These are phyloP conservation scores for Dicranocentrus wangi DNA, from an alignment of 2,888 invertebrate species.

Conservation along the genomic window DNA sequence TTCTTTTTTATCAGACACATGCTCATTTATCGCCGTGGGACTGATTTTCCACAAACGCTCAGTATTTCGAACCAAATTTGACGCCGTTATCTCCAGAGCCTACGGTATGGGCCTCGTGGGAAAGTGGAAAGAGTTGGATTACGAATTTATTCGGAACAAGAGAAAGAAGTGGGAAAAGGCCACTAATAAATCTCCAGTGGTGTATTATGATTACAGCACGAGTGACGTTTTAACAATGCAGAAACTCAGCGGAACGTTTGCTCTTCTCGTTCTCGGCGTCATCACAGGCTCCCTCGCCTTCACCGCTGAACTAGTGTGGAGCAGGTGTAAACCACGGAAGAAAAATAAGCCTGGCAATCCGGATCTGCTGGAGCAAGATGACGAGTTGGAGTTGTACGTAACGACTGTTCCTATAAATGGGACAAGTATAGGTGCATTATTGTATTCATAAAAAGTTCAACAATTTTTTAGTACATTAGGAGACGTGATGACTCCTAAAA, in stretches of 20 bases:
- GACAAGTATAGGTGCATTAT: no score
- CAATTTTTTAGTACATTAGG: no score
- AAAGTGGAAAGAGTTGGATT: constrained; percentile 57
- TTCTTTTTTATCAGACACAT: constrained; percentile 9
- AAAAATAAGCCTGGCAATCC: background rate
- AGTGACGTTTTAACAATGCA: constrained; percentile 24
- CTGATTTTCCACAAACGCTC: constrained; percentile 45
- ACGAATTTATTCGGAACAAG: constrained; percentile 39
- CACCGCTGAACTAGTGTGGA: background rate
- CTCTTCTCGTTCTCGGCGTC: background rate
- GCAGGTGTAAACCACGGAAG: background rate
- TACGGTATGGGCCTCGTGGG: constrained; percentile 39
- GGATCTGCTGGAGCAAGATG: no score
- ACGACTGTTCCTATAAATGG: no score
- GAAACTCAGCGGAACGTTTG: constrained; percentile 52
- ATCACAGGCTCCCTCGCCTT: background rate
- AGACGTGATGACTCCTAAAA: no score
- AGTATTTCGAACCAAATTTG: constrained; percentile 51
- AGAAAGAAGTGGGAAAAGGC: constrained; percentile 55
- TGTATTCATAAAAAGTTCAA: no score
- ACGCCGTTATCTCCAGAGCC: constrained; percentile 38
- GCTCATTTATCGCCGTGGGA: constrained; percentile 50
- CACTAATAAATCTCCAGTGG: constrained; percentile 17
- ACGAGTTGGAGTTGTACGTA: no score
- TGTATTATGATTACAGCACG: background rate